Evolutionary conservation across 2,888 invertebrate species (phyloP), one percentile per base, ranked within the genome.

Genomic region (Mystacides longicornis): DNA sequence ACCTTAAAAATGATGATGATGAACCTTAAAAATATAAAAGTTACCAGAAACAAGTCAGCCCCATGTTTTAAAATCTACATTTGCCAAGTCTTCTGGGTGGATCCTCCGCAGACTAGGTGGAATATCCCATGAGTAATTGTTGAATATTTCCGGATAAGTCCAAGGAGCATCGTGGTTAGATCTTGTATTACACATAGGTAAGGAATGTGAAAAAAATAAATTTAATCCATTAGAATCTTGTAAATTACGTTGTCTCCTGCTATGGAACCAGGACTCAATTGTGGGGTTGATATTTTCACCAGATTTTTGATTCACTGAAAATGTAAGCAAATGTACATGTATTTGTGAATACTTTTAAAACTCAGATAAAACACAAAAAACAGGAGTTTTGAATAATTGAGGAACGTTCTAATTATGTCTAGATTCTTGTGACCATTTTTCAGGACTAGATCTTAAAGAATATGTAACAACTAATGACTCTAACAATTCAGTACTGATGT

Each of bases 41-140:
- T n/a, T n/a, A n/a, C n/a, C 27, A 27, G 7, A 27, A 43, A 5
- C 5, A 46, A 19, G 43, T 49, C 20, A 52, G 19, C 56, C 56
- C 56, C 56, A 56, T 21, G 52, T 19, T 21, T 16, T 22, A 19
- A 52, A 31, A 4, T 52, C 43, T n/a, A 1, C 52, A 20, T 45
- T 37, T 16, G 27, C 47, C 37, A 56, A 52, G 52, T 52, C 56
- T 16, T 5, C 14, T 1, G 23, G 14, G 9, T 37, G 45, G 9
- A 84, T 68, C 60, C 77, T 80, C 62, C 72, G 76, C 11, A 84
- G 62, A 48, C 85, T 86, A 0, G 81, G 82, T 16, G 86, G 85
- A 57, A 85, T 66, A 60, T 79, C 75, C n/a, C n/a, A n/a, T 2
- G 66, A 65, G 60, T 73, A 73, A 52, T 67, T 68, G 47, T 79